A percentile compares a stretch with the other conserved stretches of the same genome.
phyloP scores from a whole-genome alignment of 2,888 invertebrate species.

The Nymphalis polychloros region DNA sequence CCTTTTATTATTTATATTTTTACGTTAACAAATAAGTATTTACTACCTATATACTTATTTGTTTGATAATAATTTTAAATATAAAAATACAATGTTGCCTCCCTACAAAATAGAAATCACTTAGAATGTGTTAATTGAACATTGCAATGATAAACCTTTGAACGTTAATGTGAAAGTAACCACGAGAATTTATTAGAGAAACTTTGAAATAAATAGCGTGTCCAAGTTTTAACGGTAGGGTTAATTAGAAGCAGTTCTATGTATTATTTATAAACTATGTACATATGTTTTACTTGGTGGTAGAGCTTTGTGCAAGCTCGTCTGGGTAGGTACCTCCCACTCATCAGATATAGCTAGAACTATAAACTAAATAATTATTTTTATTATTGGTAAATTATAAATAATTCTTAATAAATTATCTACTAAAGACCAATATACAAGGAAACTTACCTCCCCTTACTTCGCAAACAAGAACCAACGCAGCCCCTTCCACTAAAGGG shows the following conservation, averaged over 20 bases:
- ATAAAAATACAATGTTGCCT: slow-evolving; percentile 9
- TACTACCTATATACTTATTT: too few species aligned
- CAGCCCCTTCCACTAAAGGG: slow-evolving; percentile 90
- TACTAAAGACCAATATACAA: background rate
- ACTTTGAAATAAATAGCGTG: slow-evolving; percentile 18
- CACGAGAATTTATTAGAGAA: slow-evolving; percentile 32
- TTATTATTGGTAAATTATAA: background rate
- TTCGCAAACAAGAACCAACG: slow-evolving; percentile 91
- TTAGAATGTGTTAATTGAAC: slow-evolving; percentile 16
- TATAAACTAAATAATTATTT: too few species aligned
- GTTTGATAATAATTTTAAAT: too few species aligned
- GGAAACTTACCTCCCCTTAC: slow-evolving; percentile 92
- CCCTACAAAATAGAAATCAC: slow-evolving; percentile 14
- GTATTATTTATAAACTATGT: background rate
- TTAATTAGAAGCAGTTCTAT: background rate
- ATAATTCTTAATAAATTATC: background rate
- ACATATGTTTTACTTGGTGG: background rate
- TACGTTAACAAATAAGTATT: too few species aligned
- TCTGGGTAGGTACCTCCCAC: too few species aligned
- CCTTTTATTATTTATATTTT: too few species aligned
- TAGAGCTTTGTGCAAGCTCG: too few species aligned
- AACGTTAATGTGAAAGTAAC: slow-evolving; percentile 26
- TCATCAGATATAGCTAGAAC: too few species aligned
- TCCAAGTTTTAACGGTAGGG: slow-evolving; percentile 1
- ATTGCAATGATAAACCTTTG: slow-evolving; percentile 21